Evolutionary conservation across 2,797 vertebrate species (phyloP).

Genomic region (Buphagus erythrorhynchus): DNA sequence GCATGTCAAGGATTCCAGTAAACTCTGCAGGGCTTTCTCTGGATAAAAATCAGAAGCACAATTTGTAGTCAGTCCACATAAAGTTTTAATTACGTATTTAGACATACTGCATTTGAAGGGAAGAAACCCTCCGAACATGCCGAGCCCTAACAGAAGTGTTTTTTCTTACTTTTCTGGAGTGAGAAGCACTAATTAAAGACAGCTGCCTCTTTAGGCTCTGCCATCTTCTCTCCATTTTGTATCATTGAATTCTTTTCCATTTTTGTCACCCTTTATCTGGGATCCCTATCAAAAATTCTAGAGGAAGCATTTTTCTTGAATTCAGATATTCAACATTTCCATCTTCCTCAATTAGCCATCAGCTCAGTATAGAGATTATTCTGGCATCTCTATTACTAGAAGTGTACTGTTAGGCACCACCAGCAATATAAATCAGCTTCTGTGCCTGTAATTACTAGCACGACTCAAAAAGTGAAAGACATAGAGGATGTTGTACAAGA

Average conservation of each 20-base stretch:
- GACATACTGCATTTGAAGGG: background rate
- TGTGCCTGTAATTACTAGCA: background rate
- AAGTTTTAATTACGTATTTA: background rate
- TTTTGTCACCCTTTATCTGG: background rate
- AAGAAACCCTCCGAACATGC: background rate
- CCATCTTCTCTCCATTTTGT: background rate
- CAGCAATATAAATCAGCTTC: background rate
- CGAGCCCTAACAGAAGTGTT: background rate
- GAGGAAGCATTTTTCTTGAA: background rate
- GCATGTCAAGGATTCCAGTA: conserved; percentile 91
- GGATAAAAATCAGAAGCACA: conserved; percentile 27
- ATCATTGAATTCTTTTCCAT: background rate
- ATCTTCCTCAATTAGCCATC: background rate
- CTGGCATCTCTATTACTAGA: background rate
- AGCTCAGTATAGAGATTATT: background rate
- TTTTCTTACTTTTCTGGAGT: background rate
- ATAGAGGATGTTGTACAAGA: background rate
- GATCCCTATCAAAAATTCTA: background rate
- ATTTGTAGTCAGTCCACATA: background rate
- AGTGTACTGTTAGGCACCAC: background rate
- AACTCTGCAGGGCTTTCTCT: conserved; percentile 93
- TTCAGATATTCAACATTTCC: background rate
- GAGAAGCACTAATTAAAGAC: background rate
- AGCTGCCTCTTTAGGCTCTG: background rate
- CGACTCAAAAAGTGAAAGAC: background rate